Evolutionary conservation across 2,888 invertebrate species (phyloP), one percentile per base, ranked within the genome.

Genomic region (Sphecodes monilicornis): DNA sequence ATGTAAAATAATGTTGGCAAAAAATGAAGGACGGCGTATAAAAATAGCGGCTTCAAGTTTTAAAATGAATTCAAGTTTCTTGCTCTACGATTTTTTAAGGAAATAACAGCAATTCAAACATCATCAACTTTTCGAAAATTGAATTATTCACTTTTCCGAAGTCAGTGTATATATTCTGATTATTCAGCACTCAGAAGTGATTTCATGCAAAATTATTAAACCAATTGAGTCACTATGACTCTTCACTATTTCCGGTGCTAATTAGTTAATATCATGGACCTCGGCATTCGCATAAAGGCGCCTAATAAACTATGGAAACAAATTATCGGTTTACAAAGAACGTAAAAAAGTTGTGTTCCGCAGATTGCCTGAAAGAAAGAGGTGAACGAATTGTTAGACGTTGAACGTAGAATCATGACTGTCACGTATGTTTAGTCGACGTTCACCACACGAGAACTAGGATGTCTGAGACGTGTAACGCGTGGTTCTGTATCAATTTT

Each of bases 381-480:
- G 57, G 57, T 26, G 26, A 57, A 60, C 60, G 60, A 60, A 60
- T 29, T 29, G 60, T 29, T 60, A 6, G 57, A 26, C 57, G 26
- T 64, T 64, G 64, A 66, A 32, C 18, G 18, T 66, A 22, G 18
- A 66, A 32, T 18, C 32, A 18, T 66, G 64, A 66, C 22, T 66
- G 64, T 66, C 64, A 66, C 64, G 64, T 66, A 18, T 32, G 50
- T 50, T 22, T 50, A 50, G 50, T 50, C 22, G 64, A 11, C 57
- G 57, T 64, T 16, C 29, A 16, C 6, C 10, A 22, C 32, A 6
- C 29, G 32, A 36, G 64, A 32, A 66, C 32, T 36, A 66, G 64
- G 64, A 32, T 66, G 64, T 36, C 32, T 36, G 32, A 36, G 3
- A 32, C 32, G 18, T 66, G 32, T 36, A 36, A 36, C 22, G 64